Evolutionary conservation across 2,113 vertebrate species (phyloP), one percentile per base, ranked within the genome.

Genomic region (Sinocyclocheilus rhinocerous): DNA sequence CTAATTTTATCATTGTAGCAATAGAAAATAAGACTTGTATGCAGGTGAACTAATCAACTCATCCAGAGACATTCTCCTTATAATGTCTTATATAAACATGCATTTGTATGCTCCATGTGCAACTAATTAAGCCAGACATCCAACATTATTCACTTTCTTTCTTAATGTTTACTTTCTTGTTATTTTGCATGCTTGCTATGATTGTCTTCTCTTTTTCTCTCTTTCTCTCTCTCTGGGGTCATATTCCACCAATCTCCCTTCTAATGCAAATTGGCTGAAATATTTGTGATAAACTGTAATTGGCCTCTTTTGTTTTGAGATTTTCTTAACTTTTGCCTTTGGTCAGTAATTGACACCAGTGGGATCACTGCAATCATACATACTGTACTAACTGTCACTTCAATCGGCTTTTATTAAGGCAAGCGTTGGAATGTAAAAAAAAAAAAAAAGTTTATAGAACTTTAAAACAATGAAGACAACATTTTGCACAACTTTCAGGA

Each of bases 311-410:
- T 90, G 88, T 92, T 90, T 87, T 83, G 86, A 84, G 48, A 83
- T 90, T 81, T 77, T 15, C 67, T 70, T 79, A 84, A 91, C 81
- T 88, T 61, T 67, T 36, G 48, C 45, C 75, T 87, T 65, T 76
- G 86, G 85, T 84, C 91, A 78, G 86, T 90, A 92, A 92, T 89
- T 92, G 89, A 92, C 92, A 89, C 90, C 88, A 69, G 76, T 90
- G 91, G 90, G 92, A 92, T 87, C 79, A 29, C 73, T 75, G 52
- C 50, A 15, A 86, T 89, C 88, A 88, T 91, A 87, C 88, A 91
- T 85, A 70, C 81, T 81, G 70, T 57, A 50, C 76, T 75, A 88
- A 90, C 84, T 90, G 88, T 89, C 87, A 87, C 88, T 86, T 89
- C 75, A 87, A 75, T 57, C n/a, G 45, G 39, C 77, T 86, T 88